Base-by-base conservation (phyloP, 2,888 invertebrate genomes). In the Stomorhina lunata region DNA sequence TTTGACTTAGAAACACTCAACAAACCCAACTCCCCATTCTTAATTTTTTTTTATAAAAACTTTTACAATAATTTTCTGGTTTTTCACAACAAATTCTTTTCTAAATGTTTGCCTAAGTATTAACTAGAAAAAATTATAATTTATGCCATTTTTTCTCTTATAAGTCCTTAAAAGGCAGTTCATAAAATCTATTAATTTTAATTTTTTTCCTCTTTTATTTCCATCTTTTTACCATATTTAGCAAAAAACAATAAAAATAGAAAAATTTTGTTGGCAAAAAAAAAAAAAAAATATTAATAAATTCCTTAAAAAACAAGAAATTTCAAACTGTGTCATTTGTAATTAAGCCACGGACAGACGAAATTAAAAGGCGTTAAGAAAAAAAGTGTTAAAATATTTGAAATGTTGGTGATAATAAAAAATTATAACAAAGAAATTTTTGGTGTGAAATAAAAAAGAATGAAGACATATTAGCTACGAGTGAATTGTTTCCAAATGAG, bases 61-160 rank as follows among this genome's bases (percentile, higher is more conserved):
- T n/a, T n/a, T n/a, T n/a, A n/a, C 29, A 29, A 50, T 17, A 17
- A 4, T 17, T 43, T 65, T 69, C 25, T 15, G 22, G 27, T 59
- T 25, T 25, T 45, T n/a, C n/a, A n/a, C n/a, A n/a, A n/a, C n/a
- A n/a, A n/a, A n/a, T n/a, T n/a, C n/a, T n/a, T n/a, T n/a, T n/a
- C n/a, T n/a, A n/a, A n/a, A n/a, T 72, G 17, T 59, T 76, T 34
- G 68, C 32, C 34, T 77, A n/a, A n/a, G n/a, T n/a, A 63, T 81
- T 72, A 55, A 63, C 12, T 59, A 53, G 7, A 68, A 77, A n/a
- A 63, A 37, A 55, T 68, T 76, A 68, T 37, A 76, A 80, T 71
- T 80, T 76, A 45, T 27, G 9, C 22, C 9, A 40, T 9, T 25
- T 69, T 53, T 57, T 55, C 1, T 10, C 29, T 12, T 22, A 22